Evolutionary conservation across 2,888 invertebrate genomes (phyloP).

Genomic region (Phaonia tiefii): DNA sequence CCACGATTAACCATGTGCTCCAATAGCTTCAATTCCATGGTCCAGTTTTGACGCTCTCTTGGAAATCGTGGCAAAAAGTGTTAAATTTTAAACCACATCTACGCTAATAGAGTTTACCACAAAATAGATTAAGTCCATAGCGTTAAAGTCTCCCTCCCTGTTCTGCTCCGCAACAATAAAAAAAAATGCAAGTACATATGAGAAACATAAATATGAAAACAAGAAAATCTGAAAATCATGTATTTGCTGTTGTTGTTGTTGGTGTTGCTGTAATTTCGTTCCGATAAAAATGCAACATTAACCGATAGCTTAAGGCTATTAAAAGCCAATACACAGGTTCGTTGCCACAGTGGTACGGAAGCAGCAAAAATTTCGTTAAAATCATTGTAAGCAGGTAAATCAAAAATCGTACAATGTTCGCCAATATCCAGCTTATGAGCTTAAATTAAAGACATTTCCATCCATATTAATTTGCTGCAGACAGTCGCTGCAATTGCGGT

Average conservation of each 20-base stretch:
- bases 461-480: slow-evolving; percentile 13
- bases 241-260: slow-evolving; percentile 46
- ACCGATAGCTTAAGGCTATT: slow-evolving; percentile 62
- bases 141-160: too few species aligned
- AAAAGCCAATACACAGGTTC: too few species aligned
- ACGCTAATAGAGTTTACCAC: slow-evolving; percentile 49
- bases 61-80: slow-evolving; percentile 61
- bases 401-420: too few species aligned
- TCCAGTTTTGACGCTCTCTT: slow-evolving; percentile 35
- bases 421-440: background rate
- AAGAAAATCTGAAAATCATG: slow-evolving; percentile 50
- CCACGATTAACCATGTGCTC: background rate
- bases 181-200: too few species aligned
- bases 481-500: background rate
- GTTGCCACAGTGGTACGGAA: too few species aligned
- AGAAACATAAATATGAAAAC: background rate
- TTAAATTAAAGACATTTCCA: slow-evolving; percentile 50
- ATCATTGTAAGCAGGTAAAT: too few species aligned
- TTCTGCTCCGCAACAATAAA: too few species aligned
- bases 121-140: too few species aligned
- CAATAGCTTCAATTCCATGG: background rate
- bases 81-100: slow-evolving; percentile 64
- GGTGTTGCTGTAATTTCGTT: too few species aligned
- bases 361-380: too few species aligned
- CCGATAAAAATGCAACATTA: slow-evolving; percentile 60